Percentiles rank a stretch among this genome's conserved stretches.
These are phyloP conservation scores for Drosophila hawaiiensis DNA, from an alignment of 2,888 invertebrate species.

Conservation along the genomic window DNA sequence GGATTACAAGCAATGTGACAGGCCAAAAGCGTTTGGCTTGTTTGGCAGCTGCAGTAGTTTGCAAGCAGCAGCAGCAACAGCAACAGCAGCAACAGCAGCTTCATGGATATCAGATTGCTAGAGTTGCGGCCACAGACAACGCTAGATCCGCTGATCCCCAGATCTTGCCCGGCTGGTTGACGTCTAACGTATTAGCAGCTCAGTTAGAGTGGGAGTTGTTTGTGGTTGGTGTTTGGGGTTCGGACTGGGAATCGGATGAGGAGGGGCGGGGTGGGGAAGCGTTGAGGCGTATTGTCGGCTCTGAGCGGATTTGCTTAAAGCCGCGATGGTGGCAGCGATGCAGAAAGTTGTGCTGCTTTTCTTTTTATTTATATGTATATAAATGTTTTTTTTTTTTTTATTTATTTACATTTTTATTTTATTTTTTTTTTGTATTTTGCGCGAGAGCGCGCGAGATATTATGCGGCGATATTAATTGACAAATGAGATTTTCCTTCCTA, in stretches of 20 bases:
- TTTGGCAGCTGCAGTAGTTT: constrained; percentile 31
- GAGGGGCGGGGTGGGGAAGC: constrained; percentile 6
- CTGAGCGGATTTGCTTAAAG: constrained; percentile 75
- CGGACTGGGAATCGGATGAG: neutral
- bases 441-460: constrained; percentile 67
- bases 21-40: constrained; percentile 38
- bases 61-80: constrained; percentile 30
- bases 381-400: constrained; percentile 8
- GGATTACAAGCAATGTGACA: constrained; percentile 50
- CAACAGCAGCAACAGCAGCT: constrained; percentile 28
- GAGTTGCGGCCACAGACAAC: constrained; percentile 28
- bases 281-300: constrained; percentile 30
- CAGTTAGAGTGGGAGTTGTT: constrained; percentile 45
- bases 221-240: constrained; percentile 10
- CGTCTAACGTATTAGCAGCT: constrained; percentile 51
- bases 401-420: constrained; percentile 38
- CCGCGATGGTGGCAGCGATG: constrained; percentile 56
- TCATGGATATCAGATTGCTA: constrained; percentile 64
- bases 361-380: constrained; percentile 38
- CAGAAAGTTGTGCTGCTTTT: constrained; percentile 79
- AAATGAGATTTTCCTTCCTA: constrained; percentile 83
- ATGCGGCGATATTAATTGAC: constrained; percentile 83
- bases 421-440: constrained; percentile 14
- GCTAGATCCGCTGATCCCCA: constrained; percentile 17
- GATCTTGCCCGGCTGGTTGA: constrained; percentile 34